These are phyloP conservation scores for Himalopsyche tibetana DNA, from an alignment of 2,888 invertebrate genomes.

Conservation along the genomic window DNA sequence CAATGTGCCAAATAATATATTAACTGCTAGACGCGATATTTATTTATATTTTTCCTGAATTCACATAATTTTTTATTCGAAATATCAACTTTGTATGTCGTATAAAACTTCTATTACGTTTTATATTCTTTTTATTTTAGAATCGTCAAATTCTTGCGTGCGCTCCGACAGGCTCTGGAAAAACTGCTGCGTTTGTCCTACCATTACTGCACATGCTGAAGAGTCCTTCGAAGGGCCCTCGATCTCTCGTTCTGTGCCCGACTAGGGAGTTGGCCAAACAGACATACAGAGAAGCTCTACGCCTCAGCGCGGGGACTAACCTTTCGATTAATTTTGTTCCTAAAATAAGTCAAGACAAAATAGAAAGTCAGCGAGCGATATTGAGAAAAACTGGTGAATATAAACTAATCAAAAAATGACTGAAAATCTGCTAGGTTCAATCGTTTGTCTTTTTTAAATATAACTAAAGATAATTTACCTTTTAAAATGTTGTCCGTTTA, in stretches of 20 bases:
- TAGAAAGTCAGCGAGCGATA: slow-evolving; percentile 63
- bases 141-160: slow-evolving; percentile 92
- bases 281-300: slow-evolving; percentile 87
- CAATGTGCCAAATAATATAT: too few species aligned
- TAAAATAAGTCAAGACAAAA: slow-evolving; percentile 64
- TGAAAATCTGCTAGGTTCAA: too few species aligned
- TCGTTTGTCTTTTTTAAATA: too few species aligned
- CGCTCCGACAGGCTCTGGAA: slow-evolving; percentile 98
- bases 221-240: slow-evolving; percentile 85
- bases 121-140: slow-evolving; percentile 69
- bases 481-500: too few species aligned
- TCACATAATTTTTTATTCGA: too few species aligned
- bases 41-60: too few species aligned
- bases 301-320: slow-evolving; percentile 85
- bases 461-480: too few species aligned
- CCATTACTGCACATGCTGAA: slow-evolving; percentile 89
- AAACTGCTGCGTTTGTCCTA: slow-evolving; percentile 95
- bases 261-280: slow-evolving; percentile 96
- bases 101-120: slow-evolving; percentile 41
- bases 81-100: too few species aligned
- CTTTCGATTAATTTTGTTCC: slow-evolving; percentile 73
- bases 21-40: too few species aligned
- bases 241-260: slow-evolving; percentile 93
- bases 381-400: slow-evolving; percentile 61
- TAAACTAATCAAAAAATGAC: not conserved